A percentile compares a stretch with the other conserved stretches of the same genome.
Evolutionary conservation across 2,888 invertebrate species (phyloP).

Genomic region (Megastigmus dorsalis): DNA sequence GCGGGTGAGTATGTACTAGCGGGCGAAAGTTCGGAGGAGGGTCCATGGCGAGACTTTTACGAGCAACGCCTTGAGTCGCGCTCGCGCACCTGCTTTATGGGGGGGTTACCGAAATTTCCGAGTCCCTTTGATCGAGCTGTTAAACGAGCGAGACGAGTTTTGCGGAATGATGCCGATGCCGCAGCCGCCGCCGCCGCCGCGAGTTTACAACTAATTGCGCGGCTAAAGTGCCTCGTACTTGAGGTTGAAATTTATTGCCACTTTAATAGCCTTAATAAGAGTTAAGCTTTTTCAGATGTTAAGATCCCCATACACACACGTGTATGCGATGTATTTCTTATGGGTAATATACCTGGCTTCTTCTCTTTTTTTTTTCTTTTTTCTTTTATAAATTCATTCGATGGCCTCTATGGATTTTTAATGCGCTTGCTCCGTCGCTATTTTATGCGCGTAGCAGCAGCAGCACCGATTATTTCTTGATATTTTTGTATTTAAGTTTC

Average conservation of each 20-base stretch:
- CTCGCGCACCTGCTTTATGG: constrained; percentile 44
- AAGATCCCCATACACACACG: neutral
- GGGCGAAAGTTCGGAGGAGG: too few relatives aligned
- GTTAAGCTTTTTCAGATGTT: constrained; percentile 8
- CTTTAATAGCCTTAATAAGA: constrained; percentile 41
- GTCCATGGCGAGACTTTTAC: constrained; percentile 45
- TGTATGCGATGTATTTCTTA: neutral
- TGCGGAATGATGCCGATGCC: too few relatives aligned
- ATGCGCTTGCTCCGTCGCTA: too few relatives aligned
- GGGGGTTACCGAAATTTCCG: constrained; percentile 32
- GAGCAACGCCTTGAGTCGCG: constrained; percentile 27
- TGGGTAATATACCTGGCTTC: too few relatives aligned
- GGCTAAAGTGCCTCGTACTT: constrained; percentile 6
- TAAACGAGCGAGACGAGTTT: constrained; percentile 12
- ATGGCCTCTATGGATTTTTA: neutral
- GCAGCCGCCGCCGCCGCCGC: too few relatives aligned
- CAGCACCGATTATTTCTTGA: too few relatives aligned
- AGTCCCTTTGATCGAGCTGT: constrained; percentile 46
- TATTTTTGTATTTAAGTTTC: too few relatives aligned
- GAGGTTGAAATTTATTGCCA: constrained; percentile 44
- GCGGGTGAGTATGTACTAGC: too few relatives aligned
- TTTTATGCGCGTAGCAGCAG: too few relatives aligned
- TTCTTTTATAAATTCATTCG: too few relatives aligned
- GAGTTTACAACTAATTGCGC: constrained; percentile 50
- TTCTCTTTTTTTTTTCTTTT: too few relatives aligned